phyloP scores from a whole-genome alignment of 2,888 invertebrate species.

The Dugesia japonica region DNA sequence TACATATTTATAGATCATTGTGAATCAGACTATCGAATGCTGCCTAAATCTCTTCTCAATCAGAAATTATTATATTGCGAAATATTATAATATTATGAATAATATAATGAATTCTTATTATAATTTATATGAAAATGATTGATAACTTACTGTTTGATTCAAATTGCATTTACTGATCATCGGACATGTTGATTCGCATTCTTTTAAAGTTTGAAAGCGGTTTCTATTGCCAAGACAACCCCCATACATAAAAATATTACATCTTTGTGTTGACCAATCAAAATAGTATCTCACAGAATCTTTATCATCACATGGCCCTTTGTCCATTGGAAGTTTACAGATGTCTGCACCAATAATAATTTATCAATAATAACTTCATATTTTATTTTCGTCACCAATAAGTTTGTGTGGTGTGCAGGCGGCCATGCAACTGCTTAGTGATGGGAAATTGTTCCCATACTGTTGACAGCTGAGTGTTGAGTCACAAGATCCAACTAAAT shows the following conservation, averaged over 20 bases:
- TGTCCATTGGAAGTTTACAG: constrained; percentile 1
- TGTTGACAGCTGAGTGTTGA: not conserved
- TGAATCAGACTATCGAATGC: too few species aligned
- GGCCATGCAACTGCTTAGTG: not conserved
- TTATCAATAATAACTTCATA: too few species aligned
- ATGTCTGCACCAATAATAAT: not conserved
- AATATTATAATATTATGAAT: too few species aligned
- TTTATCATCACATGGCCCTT: not conserved
- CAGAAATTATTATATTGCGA: too few species aligned
- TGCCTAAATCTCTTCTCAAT: too few species aligned
- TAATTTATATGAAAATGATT: too few species aligned
- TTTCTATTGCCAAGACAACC: constrained; percentile 23
- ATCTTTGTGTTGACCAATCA: not conserved
- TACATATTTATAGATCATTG: too few species aligned
- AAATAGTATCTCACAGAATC: not conserved
- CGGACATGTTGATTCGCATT: not conserved
- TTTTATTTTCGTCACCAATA: not conserved
- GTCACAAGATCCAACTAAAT: not conserved
- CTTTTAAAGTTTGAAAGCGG: not conserved
- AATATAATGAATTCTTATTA: too few species aligned
- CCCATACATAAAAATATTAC: not conserved
- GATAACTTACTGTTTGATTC: not conserved
- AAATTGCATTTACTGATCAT: not conserved
- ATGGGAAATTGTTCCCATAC: not conserved
- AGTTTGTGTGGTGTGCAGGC: not conserved